Evolutionary conservation across 2,113 vertebrate genomes (phyloP), one percentile per base, ranked within the genome.

Genomic region (Hystrix cristata): DNA sequence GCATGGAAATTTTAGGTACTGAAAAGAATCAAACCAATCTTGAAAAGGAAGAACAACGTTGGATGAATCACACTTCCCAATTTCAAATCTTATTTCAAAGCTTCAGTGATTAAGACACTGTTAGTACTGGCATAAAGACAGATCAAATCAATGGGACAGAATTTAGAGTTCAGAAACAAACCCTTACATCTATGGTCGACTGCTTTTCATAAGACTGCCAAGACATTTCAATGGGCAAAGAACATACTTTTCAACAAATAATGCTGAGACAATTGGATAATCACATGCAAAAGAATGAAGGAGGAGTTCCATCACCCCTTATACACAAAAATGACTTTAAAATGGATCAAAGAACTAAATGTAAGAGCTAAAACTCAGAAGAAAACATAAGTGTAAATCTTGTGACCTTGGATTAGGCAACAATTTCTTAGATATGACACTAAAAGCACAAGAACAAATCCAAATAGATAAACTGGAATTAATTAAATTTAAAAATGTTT

Each of bases 71-170:
- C 43, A 93, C 8, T 34, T 64, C 4, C 23, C 71, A 81, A 69
- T 76, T 81, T 97, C 34, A 80, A 86, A 94, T 43, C 11, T 83
- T 83, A 94, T 34, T 89, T 29, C 11, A 90, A 90, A 94, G 69
- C 62, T 94, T 38, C 7, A 67, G n/a, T 72, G 69, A 76, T 29
- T 19, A 94, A 83, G 67, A 82, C 9, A 78, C 19, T 89, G 14
- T 25, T 2, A 74, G 25, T 72, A 59, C 18, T 34, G 8, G 43
- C 65, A 69, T 21, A 48, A n/a, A 51, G 34, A 78, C 0, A 64
- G 59, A 25, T 6, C 3, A 72, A 12, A 92, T 59, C 14, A 87
- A 3, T 65, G 43, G 34, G 84, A 57, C 0, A 81, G 57, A 95
- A 85, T 1, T 62, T 9, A 82, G 9, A 88, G 7, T 84, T 64